phyloP scores from a whole-genome alignment of 1,140 invertebrate species.

The Uloborus diversus region DNA sequence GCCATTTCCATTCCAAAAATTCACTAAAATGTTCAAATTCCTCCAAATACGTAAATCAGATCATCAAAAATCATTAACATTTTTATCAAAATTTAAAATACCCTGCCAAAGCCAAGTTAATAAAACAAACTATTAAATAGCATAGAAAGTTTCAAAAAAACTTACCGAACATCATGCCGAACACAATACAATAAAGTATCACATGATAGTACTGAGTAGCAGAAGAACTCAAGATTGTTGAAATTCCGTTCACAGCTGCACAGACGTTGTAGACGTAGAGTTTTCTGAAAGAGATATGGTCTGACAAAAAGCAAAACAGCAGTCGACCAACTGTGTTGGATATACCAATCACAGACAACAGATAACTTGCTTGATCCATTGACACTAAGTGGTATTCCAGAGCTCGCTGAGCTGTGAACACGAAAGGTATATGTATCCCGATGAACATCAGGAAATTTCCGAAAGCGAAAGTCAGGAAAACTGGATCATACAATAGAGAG shows the following conservation, averaged over 20 bases:
- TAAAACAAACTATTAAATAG: too few species aligned
- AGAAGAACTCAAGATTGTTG: constrained; percentile 82
- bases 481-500: constrained; percentile 81
- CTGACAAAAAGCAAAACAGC: constrained; percentile 80
- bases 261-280: constrained; percentile 88
- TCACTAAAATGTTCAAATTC: too few species aligned
- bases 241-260: constrained; percentile 82
- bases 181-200: constrained; percentile 82
- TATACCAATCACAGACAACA: constrained; percentile 88
- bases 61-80: too few species aligned
- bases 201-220: constrained; percentile 69
- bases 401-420: constrained; percentile 73
- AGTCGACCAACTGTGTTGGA: constrained; percentile 89
- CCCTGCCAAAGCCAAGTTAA: too few species aligned
- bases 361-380: constrained; percentile 70
- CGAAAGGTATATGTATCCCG: constrained; percentile 95
- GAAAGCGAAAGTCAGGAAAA: constrained; percentile 85
- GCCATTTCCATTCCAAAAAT: too few species aligned
- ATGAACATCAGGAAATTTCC: constrained; percentile 93
- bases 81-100: too few species aligned
- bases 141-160: constrained; percentile 55
- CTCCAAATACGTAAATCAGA: too few species aligned
- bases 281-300: constrained; percentile 81
- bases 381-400: constrained; percentile 40
- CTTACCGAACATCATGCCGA: constrained; percentile 90